Percentiles rank a stretch among this genome's conserved stretches.
phyloP scores from a whole-genome alignment of 2,113 vertebrate species.

The Elgaria multicarinata region DNA sequence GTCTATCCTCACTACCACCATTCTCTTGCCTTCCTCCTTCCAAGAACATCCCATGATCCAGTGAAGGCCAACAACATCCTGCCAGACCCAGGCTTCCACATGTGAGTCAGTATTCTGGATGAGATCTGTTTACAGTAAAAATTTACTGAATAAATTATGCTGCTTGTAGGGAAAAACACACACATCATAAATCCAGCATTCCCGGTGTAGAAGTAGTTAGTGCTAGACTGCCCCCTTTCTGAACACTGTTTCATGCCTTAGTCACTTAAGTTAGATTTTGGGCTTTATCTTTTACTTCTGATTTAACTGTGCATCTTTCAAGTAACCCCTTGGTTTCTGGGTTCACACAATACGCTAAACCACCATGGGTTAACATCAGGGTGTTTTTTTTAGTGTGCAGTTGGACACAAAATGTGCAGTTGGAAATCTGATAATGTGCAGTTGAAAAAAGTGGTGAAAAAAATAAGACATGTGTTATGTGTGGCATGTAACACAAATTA shows the following conservation, averaged over 20 bases:
- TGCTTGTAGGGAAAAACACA: background rate
- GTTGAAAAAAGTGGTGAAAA: no score
- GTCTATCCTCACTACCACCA: no score
- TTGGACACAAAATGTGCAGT: no score
- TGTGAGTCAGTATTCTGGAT: background rate
- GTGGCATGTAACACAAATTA: no score
- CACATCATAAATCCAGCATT: no score
- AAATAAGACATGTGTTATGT: no score
- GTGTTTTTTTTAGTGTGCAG: no score
- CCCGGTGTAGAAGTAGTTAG: background rate
- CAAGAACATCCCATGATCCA: background rate
- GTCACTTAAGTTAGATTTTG: background rate
- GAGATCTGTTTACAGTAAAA: background rate
- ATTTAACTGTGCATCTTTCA: background rate
- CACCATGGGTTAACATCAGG: no score
- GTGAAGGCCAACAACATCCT: background rate
- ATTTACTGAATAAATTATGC: background rate
- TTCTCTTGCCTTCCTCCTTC: background rate
- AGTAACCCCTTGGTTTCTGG: background rate
- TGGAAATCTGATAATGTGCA: no score
- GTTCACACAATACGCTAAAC: no score
- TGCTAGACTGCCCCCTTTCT: background rate
- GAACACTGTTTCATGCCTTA: background rate
- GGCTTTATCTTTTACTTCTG: background rate
- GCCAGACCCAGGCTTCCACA: no score